Evolutionary conservation across 2,113 vertebrate genomes (phyloP).

Genomic region (Mirounga angustirostris): DNA sequence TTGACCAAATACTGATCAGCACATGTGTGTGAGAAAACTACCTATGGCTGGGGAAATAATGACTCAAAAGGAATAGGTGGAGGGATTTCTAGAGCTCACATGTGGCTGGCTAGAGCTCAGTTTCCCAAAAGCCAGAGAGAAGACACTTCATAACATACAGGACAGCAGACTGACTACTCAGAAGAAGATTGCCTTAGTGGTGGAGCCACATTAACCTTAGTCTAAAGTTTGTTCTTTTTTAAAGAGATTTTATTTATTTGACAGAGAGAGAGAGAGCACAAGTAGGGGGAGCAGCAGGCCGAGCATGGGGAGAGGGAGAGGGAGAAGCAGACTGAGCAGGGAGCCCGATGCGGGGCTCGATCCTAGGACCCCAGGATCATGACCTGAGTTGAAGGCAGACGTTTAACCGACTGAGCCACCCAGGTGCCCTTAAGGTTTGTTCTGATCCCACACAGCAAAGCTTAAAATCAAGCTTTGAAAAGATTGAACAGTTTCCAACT

Average conservation of each 20-base stretch:
- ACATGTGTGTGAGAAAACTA: background rate
- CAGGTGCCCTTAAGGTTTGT: background rate
- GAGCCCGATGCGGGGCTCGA: no score
- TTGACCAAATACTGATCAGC: background rate
- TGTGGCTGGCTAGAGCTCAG: background rate
- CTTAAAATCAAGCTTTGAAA: constrained; percentile 17
- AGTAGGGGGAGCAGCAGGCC: no score
- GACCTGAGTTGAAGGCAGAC: no score
- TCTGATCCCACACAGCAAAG: background rate
- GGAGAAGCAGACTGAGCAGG: no score
- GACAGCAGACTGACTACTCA: background rate
- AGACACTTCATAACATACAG: background rate
- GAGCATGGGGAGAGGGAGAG: no score
- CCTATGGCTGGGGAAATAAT: background rate
- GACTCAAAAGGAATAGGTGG: background rate
- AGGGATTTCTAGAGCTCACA: constrained; percentile 32
- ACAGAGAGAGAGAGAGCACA: no score
- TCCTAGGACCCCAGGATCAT: no score
- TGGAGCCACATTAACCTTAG: background rate
- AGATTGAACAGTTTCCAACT: background rate
- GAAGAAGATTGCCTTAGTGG: background rate
- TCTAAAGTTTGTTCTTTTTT: constrained; percentile 26
- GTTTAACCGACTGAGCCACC: no score
- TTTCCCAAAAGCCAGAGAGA: background rate
- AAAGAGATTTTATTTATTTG: no score